Conservation (phyloP, 2,888 invertebrate species). For the Salticus scenicus region DNA sequence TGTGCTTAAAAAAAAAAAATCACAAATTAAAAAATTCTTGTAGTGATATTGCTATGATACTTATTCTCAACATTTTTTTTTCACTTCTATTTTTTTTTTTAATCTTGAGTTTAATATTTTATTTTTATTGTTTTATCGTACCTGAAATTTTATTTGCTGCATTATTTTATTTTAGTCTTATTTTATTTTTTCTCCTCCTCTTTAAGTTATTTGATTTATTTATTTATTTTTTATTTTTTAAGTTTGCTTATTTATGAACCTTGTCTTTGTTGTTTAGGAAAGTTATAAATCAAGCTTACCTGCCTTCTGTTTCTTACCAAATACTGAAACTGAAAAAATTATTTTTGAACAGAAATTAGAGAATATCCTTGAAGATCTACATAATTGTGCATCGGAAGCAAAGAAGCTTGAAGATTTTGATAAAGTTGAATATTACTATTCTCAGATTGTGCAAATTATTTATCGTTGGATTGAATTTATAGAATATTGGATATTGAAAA, state of each 20-base stretch:
- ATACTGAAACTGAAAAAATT: slow-evolving; percentile 49
- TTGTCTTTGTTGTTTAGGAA: slow-evolving; percentile 27
- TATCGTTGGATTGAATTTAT: slow-evolving; percentile 49
- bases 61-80: neutral
- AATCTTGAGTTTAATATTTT: neutral
- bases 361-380: slow-evolving; percentile 19
- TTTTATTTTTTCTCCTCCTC: neutral
- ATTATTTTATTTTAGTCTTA: too few relatives aligned
- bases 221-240: neutral
- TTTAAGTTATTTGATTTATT: neutral
- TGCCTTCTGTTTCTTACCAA: slow-evolving; percentile 10
- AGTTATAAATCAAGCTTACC: slow-evolving; percentile 32
- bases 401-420: neutral
- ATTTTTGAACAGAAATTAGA: slow-evolving; percentile 52
- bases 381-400: neutral
- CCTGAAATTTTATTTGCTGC: too few relatives aligned
- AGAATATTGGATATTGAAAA: slow-evolving; percentile 33
- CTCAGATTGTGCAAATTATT: slow-evolving; percentile 27
- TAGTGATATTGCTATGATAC: too few relatives aligned
- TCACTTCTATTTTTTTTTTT: neutral
- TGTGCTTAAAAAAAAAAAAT: too few relatives aligned
- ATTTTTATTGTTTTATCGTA: neutral
- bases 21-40: too few relatives aligned
- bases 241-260: neutral
- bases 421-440: slow-evolving; percentile 18